These are phyloP conservation scores for Parnassius glacialis DNA, from an alignment of 2,888 invertebrate species.

Conservation along the genomic window DNA sequence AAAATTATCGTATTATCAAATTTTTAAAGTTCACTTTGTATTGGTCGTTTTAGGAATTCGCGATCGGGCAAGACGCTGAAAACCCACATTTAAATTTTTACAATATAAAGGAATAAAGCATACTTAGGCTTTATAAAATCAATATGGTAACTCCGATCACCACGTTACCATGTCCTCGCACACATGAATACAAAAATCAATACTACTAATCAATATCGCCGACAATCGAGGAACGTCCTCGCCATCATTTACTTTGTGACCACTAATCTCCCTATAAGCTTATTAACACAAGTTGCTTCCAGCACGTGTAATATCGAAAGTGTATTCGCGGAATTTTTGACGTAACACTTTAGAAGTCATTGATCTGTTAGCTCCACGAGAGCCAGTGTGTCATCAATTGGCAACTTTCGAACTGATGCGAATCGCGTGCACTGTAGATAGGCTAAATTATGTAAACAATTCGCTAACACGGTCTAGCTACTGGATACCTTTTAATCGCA, in stretches of 20 bases:
- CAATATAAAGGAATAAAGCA: too few species aligned
- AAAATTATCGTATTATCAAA: too few species aligned
- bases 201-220: slow-evolving; percentile 10
- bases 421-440: slow-evolving; percentile 20
- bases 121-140: not conserved
- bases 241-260: slow-evolving; percentile 22
- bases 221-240: slow-evolving; percentile 10
- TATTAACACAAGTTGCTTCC: slow-evolving; percentile 26
- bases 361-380: slow-evolving; percentile 31
- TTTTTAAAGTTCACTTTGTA: too few species aligned
- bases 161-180: not conserved
- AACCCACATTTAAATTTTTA: too few species aligned
- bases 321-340: slow-evolving; percentile 29
- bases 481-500: slow-evolving; percentile 8
- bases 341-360: slow-evolving; percentile 34
- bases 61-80: too few species aligned
- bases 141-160: not conserved
- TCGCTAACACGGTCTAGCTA: slow-evolving; percentile 7
- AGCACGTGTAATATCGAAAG: slow-evolving; percentile 29
- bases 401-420: slow-evolving; percentile 24
- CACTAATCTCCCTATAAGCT: slow-evolving; percentile 27
- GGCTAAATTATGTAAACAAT: slow-evolving; percentile 22
- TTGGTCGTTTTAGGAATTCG: too few species aligned
- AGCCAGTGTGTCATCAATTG: slow-evolving; percentile 29
- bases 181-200: slow-evolving; percentile 22